Conservation (phyloP, 1,140 invertebrate genomes). For the Drosophila ironensis region DNA sequence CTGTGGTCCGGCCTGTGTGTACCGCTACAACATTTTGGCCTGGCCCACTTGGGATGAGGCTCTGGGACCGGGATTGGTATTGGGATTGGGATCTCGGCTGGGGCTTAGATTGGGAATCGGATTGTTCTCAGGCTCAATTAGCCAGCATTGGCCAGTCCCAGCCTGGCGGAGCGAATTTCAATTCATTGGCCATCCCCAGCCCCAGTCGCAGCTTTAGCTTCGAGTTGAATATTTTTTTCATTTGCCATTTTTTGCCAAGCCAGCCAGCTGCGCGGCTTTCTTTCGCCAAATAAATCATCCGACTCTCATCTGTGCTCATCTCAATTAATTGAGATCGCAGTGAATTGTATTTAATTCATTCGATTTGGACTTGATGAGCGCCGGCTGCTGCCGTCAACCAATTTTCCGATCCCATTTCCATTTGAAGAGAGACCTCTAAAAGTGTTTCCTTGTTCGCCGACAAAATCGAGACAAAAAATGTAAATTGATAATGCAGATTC, state of each 20-base stretch:
- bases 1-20: no score
- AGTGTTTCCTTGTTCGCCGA: slow-evolving; percentile 31
- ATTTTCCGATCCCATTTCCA: slow-evolving; percentile 5
- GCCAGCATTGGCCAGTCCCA: slow-evolving; percentile 1
- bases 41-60: slow-evolving; percentile 12
- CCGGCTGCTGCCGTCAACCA: no score
- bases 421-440: slow-evolving; percentile 22
- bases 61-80: no score
- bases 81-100: no score
- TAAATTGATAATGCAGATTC: slow-evolving; percentile 40
- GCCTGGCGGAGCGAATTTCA: slow-evolving; percentile 8
- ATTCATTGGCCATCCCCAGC: slow-evolving; percentile 30
- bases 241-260: slow-evolving; percentile 13
- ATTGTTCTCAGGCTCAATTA: slow-evolving; percentile 39
- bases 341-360: slow-evolving; percentile 2
- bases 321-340: slow-evolving; percentile 2
- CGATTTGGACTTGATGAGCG: background rate
- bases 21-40: background rate
- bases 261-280: background rate
- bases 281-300: slow-evolving; percentile 26
- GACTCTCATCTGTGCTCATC: background rate
- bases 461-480: slow-evolving; percentile 5
- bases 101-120: no score
- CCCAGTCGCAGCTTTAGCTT: no score
- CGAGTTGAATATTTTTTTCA: background rate